Conservation (phyloP, 1,140 invertebrate species). For the Heliothis virescens region DNA sequence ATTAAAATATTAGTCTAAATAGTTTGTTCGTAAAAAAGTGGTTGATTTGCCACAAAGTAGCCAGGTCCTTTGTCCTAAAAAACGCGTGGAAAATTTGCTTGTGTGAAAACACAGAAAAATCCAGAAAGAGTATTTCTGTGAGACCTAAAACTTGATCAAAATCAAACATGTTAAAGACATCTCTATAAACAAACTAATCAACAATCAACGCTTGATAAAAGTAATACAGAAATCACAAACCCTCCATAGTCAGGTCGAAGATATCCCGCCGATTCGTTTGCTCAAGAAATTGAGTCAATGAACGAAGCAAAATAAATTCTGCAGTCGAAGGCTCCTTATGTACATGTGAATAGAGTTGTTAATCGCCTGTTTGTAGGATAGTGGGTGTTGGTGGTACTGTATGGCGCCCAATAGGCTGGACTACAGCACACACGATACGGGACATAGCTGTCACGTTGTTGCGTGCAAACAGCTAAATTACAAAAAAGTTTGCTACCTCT, state of each 20-base stretch:
- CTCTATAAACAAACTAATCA: slow-evolving; percentile 25
- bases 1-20: no score
- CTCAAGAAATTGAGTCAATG: slow-evolving; percentile 55
- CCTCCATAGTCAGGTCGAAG: slow-evolving; percentile 21
- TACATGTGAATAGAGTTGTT: not conserved
- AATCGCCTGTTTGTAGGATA: not conserved
- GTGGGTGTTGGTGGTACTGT: not conserved
- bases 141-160: not conserved
- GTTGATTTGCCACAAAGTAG: no score
- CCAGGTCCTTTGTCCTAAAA: no score
- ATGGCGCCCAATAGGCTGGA: slow-evolving; percentile 55
- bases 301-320: slow-evolving; percentile 17
- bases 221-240: slow-evolving; percentile 41
- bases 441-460: slow-evolving; percentile 35
- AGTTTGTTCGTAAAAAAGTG: no score
- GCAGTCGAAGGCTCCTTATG: not conserved
- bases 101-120: no score
- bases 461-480: slow-evolving; percentile 51
- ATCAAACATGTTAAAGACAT: not conserved
- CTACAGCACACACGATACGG: slow-evolving; percentile 46
- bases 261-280: slow-evolving; percentile 54
- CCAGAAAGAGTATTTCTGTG: not conserved
- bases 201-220: slow-evolving; percentile 36
- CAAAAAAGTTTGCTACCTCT: slow-evolving; percentile 19
- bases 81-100: no score